These are phyloP conservation scores for Epinotia brunnichana DNA, from an alignment of 2,888 invertebrate species.

Conservation along the genomic window DNA sequence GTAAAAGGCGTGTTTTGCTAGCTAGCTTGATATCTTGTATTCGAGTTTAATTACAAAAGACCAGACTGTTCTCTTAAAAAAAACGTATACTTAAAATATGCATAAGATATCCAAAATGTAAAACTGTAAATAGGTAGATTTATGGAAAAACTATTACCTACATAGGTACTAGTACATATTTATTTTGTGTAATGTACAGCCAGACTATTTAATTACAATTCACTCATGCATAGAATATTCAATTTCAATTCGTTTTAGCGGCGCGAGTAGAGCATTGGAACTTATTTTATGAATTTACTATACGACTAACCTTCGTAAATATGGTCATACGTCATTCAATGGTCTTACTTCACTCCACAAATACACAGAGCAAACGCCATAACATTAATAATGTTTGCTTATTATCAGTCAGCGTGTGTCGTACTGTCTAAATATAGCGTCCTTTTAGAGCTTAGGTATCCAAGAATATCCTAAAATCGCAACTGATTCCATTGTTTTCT, in stretches of 20 bases:
- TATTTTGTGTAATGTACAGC: too few relatives aligned
- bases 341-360: slow-evolving; percentile 13
- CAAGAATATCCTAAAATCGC: background rate
- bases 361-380: slow-evolving; percentile 13
- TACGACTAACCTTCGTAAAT: background rate
- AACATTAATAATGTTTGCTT: slow-evolving; percentile 5
- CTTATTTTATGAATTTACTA: slow-evolving; percentile 1
- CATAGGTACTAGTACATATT: too few relatives aligned
- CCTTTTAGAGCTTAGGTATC: slow-evolving; percentile 9
- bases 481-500: background rate
- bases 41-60: too few relatives aligned
- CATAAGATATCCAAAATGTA: too few relatives aligned
- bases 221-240: background rate
- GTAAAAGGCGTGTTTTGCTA: too few relatives aligned
- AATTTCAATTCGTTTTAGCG: background rate
- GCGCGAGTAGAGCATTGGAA: background rate
- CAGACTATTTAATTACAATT: too few relatives aligned
- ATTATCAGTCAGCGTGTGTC: slow-evolving; percentile 17
- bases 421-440: slow-evolving; percentile 19
- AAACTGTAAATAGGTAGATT: too few relatives aligned
- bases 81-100: too few relatives aligned
- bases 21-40: too few relatives aligned
- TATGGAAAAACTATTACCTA: too few relatives aligned
- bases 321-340: background rate
- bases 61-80: too few relatives aligned